Evolutionary conservation across 2,113 vertebrate genomes (phyloP), one percentile per base, ranked within the genome.

Genomic region (Pan paniscus): DNA sequence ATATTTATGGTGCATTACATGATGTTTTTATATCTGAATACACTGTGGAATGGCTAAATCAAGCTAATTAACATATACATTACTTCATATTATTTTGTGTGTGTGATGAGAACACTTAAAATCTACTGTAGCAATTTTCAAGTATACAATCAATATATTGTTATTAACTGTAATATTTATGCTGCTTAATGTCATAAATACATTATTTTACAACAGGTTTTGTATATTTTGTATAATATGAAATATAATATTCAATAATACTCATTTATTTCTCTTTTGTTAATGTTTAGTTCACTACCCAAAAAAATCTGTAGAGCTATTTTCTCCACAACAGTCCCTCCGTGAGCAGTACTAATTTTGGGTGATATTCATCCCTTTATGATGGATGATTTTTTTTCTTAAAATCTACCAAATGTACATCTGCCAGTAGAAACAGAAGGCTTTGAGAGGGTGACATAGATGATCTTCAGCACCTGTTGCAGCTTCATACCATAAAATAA

Each of bases 361-460:
- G 72, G 93, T 82, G 48, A 61, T 43, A 95, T 93, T 88, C 38
- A 90, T 73, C 8, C 30, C 2, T 89, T 95, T 86, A 50, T 70
- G 35, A 89, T 46, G 17, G 25, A 73, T 84, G 50, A 25, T 55
- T 38, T 93, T 90, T 90, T 93, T 97, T 90, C 59, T 88, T 97
- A 94, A 75, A 78, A 89, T 89, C 46, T 88, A 64, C 70, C 85
- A 97, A 97, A 94, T 94, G 48, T 81, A 50, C 93, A 96, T 94
- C 84, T 96, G 88, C 67, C 76, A 94, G 14, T 82, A 78, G 89
- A 93, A 88, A 70, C 14, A 97, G 55, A 90, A 70, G 30, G 76
- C 43, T 67, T 83, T 84, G 17, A 78, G 64, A 38, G 32, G 64
- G 48, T 80, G 17, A 96, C 91, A 92, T 84, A 6, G 16, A 72